Conservation (phyloP, 2,888 invertebrate genomes). For the Junonia oenone region DNA sequence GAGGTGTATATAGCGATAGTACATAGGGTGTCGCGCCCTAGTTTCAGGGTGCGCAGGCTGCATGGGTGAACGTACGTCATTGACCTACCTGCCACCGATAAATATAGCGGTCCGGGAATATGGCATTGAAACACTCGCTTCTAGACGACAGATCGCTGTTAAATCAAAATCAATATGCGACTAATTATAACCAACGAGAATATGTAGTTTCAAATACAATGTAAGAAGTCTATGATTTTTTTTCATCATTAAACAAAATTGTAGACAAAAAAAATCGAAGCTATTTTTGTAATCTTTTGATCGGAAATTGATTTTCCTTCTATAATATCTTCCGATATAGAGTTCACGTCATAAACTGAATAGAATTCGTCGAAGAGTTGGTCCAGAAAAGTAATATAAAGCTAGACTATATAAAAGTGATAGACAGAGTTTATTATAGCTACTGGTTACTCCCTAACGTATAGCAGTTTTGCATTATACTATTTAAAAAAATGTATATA, state of each 20-base stretch:
- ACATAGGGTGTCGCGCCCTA: slow-evolving; percentile 53
- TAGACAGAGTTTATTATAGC: no score
- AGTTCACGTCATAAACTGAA: no score
- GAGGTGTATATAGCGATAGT: slow-evolving; percentile 26
- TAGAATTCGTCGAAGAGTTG: no score
- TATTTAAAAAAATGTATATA: no score
- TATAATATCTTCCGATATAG: no score
- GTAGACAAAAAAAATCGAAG: background rate
- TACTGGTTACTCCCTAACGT: no score
- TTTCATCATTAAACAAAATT: background rate
- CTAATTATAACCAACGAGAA: background rate
- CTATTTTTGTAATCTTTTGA: background rate
- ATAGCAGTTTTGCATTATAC: no score
- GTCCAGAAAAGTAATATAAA: no score
- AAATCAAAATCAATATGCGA: slow-evolving; percentile 4
- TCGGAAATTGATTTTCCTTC: no score
- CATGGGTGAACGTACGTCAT: slow-evolving; percentile 69
- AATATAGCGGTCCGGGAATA: slow-evolving; percentile 61
- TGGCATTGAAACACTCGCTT: slow-evolving; percentile 57
- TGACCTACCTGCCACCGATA: slow-evolving; percentile 58
- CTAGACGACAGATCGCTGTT: slow-evolving; percentile 16
- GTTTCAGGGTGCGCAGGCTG: slow-evolving; percentile 56
- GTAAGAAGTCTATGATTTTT: background rate
- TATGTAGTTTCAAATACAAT: background rate
- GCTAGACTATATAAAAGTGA: no score